Percentiles rank a stretch among this genome's conserved stretches.
Conservation (phyloP, 2,888 invertebrate species). For the Drosophila kambysellisi region DNA sequence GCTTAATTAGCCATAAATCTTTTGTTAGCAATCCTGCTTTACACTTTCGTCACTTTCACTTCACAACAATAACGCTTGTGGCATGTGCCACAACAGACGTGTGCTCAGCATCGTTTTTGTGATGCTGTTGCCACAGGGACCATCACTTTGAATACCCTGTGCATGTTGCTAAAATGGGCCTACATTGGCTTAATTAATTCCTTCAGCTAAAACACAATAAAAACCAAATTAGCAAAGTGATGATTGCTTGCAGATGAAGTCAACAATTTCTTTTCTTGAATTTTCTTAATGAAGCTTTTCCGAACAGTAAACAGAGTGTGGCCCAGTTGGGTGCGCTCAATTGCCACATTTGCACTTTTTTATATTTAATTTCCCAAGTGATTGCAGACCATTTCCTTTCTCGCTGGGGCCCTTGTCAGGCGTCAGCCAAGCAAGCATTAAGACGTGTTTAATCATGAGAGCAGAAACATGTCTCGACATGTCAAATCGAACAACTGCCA, state of each 20-base stretch:
- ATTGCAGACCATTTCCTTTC: constrained; percentile 48
- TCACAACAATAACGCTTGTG: constrained; percentile 14
- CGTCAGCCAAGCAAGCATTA: constrained; percentile 53
- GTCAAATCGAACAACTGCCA: constrained; percentile 46
- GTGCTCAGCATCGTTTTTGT: constrained; percentile 24
- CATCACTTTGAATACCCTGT: constrained; percentile 11
- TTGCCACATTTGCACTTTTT: constrained; percentile 14
- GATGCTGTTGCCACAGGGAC: constrained; percentile 8
- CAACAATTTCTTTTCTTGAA: neutral
- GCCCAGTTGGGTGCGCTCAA: neutral
- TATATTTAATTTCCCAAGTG: constrained; percentile 69
- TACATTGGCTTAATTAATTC: neutral
- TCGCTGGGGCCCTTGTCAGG: constrained; percentile 45
- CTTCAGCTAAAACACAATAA: no score
- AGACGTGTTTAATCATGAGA: constrained; percentile 63
- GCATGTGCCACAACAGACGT: constrained; percentile 33
- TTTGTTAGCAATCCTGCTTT: constrained; percentile 23
- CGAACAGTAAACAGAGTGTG: constrained; percentile 1
- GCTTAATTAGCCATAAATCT: constrained; percentile 40
- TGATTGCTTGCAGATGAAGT: neutral
- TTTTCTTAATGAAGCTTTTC: no score
- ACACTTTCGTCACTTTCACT: constrained; percentile 54
- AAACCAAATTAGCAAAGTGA: neutral
- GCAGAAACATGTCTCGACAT: constrained; percentile 43
- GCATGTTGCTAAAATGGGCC: neutral